Conservation (phyloP, 2,797 vertebrate genomes). For the Streptopelia turtur region DNA sequence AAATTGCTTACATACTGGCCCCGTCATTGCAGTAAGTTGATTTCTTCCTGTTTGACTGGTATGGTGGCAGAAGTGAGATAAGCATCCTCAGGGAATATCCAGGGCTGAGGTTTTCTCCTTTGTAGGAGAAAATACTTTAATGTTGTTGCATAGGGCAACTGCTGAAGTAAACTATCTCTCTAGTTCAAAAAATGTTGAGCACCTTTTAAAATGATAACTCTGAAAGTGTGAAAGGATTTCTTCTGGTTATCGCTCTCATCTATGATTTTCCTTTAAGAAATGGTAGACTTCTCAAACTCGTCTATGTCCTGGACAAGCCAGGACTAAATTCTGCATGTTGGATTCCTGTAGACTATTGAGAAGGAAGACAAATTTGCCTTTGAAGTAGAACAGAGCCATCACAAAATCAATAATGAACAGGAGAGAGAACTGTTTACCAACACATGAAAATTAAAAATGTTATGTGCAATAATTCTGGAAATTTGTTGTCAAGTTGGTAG, state of each 20-base stretch:
- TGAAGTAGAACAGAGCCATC: not conserved
- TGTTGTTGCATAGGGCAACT: not conserved
- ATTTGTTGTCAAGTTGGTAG: not conserved
- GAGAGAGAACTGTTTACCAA: not conserved
- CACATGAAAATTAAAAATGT: not conserved
- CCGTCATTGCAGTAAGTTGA: not conserved
- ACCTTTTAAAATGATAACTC: not conserved
- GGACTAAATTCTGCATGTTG: not conserved
- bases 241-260: not conserved
- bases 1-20: not conserved
- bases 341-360: not conserved
- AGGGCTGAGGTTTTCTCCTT: not conserved
- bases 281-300: not conserved
- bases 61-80: not conserved
- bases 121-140: not conserved
- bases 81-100: not conserved
- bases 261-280: not conserved
- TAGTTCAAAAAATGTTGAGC: not conserved
- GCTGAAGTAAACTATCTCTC: not conserved
- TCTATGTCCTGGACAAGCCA: not conserved
- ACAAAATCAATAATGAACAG: not conserved
- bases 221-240: not conserved
- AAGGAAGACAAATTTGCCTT: not conserved
- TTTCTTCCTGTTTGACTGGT: not conserved
- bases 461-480: not conserved